Base-by-base conservation (phyloP, 2,888 invertebrate species). In the Trilocha varians region DNA sequence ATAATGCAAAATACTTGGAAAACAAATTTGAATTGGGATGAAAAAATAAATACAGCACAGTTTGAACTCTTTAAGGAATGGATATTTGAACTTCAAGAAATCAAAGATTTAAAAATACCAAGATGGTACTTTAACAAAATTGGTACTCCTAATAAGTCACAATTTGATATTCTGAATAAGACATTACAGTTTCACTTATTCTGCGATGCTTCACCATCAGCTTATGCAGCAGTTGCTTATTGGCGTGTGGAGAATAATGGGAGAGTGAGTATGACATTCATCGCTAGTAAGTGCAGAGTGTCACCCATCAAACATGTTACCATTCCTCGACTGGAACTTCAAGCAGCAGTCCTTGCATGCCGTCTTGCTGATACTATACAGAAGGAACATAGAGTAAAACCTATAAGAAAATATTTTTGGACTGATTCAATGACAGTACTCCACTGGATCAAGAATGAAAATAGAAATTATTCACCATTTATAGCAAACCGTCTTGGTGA, bases 391-490 rank as follows among this genome's bases (percentile, higher is more conserved):
- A 34, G 36, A 34, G 32, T 45, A 9, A 34, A 34, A 33, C 8
- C 33, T 34, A n/a, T n/a, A 6, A 11, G 13, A 1, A 34, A 33
- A 6, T 36, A 34, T 34, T 49, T 44, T 35, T 58, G n/a, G n/a
- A n/a, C n/a, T n/a, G n/a, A n/a, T n/a, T n/a, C n/a, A n/a, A n/a
- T n/a, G n/a, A n/a, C n/a, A 0, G 53, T 48, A 1, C 34, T 61
- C 6, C 44, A 48, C 5, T 55, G 54, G 57, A 47, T 55, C 9
- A n/a, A n/a, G n/a, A n/a, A n/a, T n/a, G n/a, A n/a, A n/a, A n/a
- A n/a, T n/a, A n/a, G n/a, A n/a, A n/a, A 17, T n/a, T 56, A 58
- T 32, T 52, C 53, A 41, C 8, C 39, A 1, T 58, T 48, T 36
- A 40, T 48, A 1, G 50, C 54, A 1, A 42, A 59, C 16, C 40